Evolutionary conservation across 37 sponge, comb jelly and placozoan genomes (phyloP).

Genomic region (Tethya wilhelma): DNA sequence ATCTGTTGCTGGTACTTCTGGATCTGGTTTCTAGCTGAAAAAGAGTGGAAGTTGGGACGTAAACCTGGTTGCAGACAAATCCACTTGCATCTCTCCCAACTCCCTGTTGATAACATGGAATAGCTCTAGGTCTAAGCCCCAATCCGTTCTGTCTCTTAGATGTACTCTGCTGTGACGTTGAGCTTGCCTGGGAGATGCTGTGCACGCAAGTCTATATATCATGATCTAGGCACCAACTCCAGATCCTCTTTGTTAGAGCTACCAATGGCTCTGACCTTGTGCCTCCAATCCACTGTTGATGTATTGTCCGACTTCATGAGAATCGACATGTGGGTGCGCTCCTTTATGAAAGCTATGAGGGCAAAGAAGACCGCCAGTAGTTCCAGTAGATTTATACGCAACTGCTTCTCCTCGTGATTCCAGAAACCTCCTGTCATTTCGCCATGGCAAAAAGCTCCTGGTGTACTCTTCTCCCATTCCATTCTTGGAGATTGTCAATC

Average conservation of each 20-base stretch:
- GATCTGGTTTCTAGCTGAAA: slow-evolving; percentile 43
- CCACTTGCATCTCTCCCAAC: slow-evolving; percentile 12
- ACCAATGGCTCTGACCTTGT: background rate
- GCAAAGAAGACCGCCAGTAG: slow-evolving; percentile 30
- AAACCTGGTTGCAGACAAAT: slow-evolving; percentile 48
- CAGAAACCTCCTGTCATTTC: slow-evolving; percentile 28
- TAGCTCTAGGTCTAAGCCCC: slow-evolving; percentile 15
- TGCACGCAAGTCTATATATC: background rate
- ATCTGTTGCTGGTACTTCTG: slow-evolving; percentile 34
- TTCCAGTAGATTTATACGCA: slow-evolving; percentile 47
- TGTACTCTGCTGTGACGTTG: slow-evolving; percentile 27
- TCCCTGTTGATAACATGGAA: slow-evolving; percentile 19
- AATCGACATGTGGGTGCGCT: background rate
- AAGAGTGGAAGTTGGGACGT: slow-evolving; percentile 26
- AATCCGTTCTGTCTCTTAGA: slow-evolving; percentile 36
- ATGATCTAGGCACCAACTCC: background rate
- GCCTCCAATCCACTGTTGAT: background rate
- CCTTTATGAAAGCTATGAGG: slow-evolving; percentile 20
- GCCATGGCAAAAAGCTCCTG: too few species aligned
- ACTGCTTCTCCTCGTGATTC: slow-evolving; percentile 16
- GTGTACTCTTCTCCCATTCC: too few species aligned
- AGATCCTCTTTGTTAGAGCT: background rate
- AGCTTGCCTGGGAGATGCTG: slow-evolving; percentile 22
- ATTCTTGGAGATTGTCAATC: background rate
- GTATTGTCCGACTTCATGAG: slow-evolving; percentile 11